phyloP scores from a whole-genome alignment of 2,888 invertebrate species.

The Spilosoma lubricipeda region DNA sequence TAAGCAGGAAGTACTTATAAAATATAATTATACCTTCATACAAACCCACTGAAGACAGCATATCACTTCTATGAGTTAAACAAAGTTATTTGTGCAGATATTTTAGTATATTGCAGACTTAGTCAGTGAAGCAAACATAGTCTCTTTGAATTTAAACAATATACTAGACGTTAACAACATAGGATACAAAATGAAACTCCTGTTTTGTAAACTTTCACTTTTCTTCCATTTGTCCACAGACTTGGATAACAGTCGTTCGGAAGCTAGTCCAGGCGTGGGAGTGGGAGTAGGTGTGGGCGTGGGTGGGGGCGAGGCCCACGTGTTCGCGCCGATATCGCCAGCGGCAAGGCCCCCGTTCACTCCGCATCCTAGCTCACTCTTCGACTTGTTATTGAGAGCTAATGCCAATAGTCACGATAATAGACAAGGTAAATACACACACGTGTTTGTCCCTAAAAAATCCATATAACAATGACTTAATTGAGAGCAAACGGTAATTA shows the following conservation, averaged over 20 bases:
- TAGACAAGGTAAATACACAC: slow-evolving; percentile 55
- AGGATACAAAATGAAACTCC: not conserved
- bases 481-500: no score
- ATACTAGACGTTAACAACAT: not conserved
- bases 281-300: slow-evolving; percentile 46
- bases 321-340: slow-evolving; percentile 91
- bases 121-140: not conserved
- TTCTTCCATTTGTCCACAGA: slow-evolving; percentile 56
- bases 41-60: not conserved
- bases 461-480: not conserved
- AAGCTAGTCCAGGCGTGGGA: slow-evolving; percentile 51
- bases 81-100: not conserved
- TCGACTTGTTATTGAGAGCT: slow-evolving; percentile 90
- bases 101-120: not conserved
- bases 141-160: not conserved
- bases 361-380: slow-evolving; percentile 84
- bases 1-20: no score
- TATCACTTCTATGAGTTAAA: not conserved
- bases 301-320: slow-evolving; percentile 78
- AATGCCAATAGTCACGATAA: slow-evolving; percentile 74
- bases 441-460: not conserved
- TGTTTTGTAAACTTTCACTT: not conserved
- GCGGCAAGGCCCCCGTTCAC: slow-evolving; percentile 65
- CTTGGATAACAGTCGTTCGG: slow-evolving; percentile 65
- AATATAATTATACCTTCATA: not conserved